Conservation (phyloP, 2,888 invertebrate genomes). For the Vesta saturnalis region DNA sequence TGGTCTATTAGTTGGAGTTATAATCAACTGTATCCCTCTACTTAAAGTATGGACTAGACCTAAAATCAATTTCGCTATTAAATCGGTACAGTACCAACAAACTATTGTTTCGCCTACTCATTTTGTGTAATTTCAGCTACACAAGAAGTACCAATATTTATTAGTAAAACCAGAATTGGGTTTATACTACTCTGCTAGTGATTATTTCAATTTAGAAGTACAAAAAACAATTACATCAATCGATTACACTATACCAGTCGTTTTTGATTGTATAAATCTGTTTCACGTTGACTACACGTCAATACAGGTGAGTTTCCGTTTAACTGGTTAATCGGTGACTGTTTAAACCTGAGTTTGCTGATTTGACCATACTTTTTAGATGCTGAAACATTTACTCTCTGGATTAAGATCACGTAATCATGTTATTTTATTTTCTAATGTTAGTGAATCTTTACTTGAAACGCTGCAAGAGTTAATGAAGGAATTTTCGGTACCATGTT, state of each 20-base stretch:
- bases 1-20: conserved; percentile 79
- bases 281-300: conserved; percentile 39
- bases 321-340: background rate
- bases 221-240: conserved; percentile 60
- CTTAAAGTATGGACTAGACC: conserved; percentile 77
- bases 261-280: conserved; percentile 39
- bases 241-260: conserved; percentile 12
- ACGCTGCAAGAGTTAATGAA: conserved; percentile 17
- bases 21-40: conserved; percentile 71
- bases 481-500: conserved; percentile 15
- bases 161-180: conserved; percentile 72
- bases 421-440: conserved; percentile 20
- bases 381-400: conserved; percentile 15
- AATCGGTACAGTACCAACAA: conserved; percentile 43
- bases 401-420: conserved; percentile 11
- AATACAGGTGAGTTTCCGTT: conserved; percentile 27
- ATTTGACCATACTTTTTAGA: conserved; percentile 7
- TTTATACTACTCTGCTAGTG: conserved; percentile 77
- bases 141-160: conserved; percentile 61
- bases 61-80: conserved; percentile 49
- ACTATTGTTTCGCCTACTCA: background rate
- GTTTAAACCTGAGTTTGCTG: too few relatives aligned
- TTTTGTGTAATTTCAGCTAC: conserved; percentile 18
- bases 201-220: conserved; percentile 70
- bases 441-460: background rate